Evolutionary conservation across 1,140 invertebrate genomes (phyloP), one percentile per base, ranked within the genome.

Genomic region (Drosophila athabasca): DNA sequence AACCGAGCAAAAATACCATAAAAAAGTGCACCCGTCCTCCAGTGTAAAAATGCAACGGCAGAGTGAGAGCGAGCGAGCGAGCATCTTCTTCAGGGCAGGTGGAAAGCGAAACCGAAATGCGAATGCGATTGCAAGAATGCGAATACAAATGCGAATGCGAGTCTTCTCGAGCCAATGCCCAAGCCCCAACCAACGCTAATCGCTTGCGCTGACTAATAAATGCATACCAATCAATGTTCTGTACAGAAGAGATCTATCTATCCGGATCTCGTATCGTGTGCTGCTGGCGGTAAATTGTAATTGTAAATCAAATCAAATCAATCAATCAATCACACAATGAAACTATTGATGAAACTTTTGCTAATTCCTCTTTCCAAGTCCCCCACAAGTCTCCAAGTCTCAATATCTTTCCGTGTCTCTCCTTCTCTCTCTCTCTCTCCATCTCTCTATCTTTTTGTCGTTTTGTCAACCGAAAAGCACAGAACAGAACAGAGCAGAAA

Each of bases 251-350:
- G 46, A 39, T 65, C 62, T 29, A 62, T 65, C 41, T 45, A 35
- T 41, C 39, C 50, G 35, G 35, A 39, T 41, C 64, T 35, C 65
- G 35, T 39, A 39, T 68, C 64, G 43, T 69, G 64, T 68, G 67
- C 65, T 69, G 67, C 59, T 73, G 70, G 70, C 70, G 70, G 70
- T 73, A 73, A 73, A 73, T 73, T 73, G 67, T 70, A 53, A 53
- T 29, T 41, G 55, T 58, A 61, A 71, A 65, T 44, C 52, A 58
- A 72, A 48, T 59, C 61, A 75, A 72, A 48, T 59, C 61, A 75
- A 61, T 51, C 26, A 70, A 50, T 57, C 49, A 57, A 73, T 8
- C 41, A 74, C 61, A 65, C 43, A 49, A 53, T 22, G 31, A 31
- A 29, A 74, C 74, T 60, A 68, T 52, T 45, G 22, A 50, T 58